Base-by-base conservation (phyloP, 2,113 vertebrate species). In the Pedetes capensis region DNA sequence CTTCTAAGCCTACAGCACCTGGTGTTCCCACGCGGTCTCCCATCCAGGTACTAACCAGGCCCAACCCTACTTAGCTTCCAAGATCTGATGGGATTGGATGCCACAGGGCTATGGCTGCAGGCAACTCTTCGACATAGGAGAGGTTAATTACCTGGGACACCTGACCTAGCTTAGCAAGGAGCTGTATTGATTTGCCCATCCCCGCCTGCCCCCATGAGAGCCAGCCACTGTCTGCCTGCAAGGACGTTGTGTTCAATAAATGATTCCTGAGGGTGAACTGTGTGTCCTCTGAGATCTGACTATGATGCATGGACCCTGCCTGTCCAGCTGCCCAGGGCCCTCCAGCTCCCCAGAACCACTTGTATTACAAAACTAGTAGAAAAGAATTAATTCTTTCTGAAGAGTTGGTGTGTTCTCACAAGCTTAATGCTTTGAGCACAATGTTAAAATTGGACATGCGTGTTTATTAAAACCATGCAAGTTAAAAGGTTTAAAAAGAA, bases 291-390 rank as follows among this genome's bases (percentile, higher is more conserved):
- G 12, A 44, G 11, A 3, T 85, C 59, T 66, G 42, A 79, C 79
- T 4, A 0, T 5, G 4, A 5, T 76, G 2, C 53, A 1, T 27
- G 27, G 22, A 2, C 9, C 12, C 2, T 9, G 0, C 6, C 13
- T 16, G 8, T 79, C 53, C 49, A 53, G 16, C 14, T 23, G 27
- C 13, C 17, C 59, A 76, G 32, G 6, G 5, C n/a, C 10, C 14
- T 32, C 22, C 49, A n/a, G 16, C 13, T 2, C n/a, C 22, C 57
- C 11, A 32, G 27, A 63, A 25, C 2, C 32, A 42, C 18, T 71
- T 93, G 17, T 10, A 11, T 76, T 37, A 69, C 12, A 42, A 75
- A 81, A 61, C 2, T 5, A 34, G 11, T 13, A 63, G 37, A 72
- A 29, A 9, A 49, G 44, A 51, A 9, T 87, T 29, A 18, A 3